A percentile compares a stretch with the other conserved stretches of the same genome.
Evolutionary conservation across 2,113 vertebrate genomes (phyloP).

Genomic region (Bathybates hornii): DNA sequence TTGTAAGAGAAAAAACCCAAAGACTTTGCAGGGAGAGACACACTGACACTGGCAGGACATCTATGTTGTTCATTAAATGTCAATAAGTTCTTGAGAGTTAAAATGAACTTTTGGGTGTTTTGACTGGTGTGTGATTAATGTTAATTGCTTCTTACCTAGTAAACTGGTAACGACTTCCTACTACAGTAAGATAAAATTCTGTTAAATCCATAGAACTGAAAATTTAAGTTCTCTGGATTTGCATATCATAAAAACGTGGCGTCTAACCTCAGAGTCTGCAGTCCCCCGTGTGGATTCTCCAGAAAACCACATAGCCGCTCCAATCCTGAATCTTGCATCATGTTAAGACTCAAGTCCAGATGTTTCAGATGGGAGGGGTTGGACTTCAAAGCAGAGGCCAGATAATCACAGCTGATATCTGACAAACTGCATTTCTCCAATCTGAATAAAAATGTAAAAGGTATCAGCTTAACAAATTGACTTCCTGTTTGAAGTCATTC

Average conservation of each 20-base stretch:
- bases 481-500: not conserved
- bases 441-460: not conserved
- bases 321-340: not conserved
- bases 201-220: not conserved
- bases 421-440: not conserved
- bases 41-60: not conserved
- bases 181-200: not conserved
- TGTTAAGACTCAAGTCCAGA: not conserved
- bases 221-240: not conserved
- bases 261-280: not conserved
- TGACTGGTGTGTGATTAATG: not conserved
- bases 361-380: not conserved
- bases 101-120: not conserved
- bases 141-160: not conserved
- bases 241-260: not conserved
- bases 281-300: not conserved
- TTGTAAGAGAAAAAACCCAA: not conserved
- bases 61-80: not conserved
- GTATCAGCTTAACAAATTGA: not conserved
- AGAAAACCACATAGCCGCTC: not conserved
- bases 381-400: not conserved
- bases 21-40: not conserved
- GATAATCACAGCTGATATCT: not conserved
- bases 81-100: not conserved
- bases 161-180: not conserved